Conservation (phyloP, 2,113 vertebrate genomes). For the Anhinga rufa region DNA sequence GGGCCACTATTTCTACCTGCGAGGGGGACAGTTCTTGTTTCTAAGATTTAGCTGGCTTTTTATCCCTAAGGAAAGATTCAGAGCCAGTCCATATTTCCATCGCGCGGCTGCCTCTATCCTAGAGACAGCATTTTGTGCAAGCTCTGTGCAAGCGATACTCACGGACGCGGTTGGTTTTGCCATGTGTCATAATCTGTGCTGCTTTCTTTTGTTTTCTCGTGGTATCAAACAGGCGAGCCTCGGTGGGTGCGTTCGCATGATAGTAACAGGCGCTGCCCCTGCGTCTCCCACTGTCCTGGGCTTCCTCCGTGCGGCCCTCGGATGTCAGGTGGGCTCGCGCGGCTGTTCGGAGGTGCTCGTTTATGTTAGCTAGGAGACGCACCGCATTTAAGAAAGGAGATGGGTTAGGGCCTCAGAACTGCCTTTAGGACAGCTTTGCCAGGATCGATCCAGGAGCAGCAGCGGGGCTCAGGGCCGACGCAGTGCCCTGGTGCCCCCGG, state of each 20-base stretch:
- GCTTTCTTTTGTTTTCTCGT: neutral
- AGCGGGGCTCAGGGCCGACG: neutral
- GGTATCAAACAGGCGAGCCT: conserved; percentile 80
- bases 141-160: neutral
- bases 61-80: neutral
- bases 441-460: no score
- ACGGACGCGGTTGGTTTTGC: fast-evolving
- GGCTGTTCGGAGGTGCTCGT: fast-evolving
- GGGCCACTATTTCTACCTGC: neutral
- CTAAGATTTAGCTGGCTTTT: neutral
- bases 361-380: fast-evolving
- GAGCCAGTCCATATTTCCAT: neutral
- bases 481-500: fast-evolving
- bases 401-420: neutral
- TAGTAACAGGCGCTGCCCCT: conserved; percentile 93
- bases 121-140: neutral
- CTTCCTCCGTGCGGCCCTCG: conserved; percentile 92
- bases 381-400: fast-evolving
- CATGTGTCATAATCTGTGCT: no score
- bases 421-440: neutral
- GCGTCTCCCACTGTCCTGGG: conserved; percentile 88
- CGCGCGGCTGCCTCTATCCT: fast-evolving
- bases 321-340: conserved; percentile 83
- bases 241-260: conserved; percentile 91
- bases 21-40: neutral